Evolutionary conservation across 1,140 invertebrate genomes (phyloP).

Genomic region (Cardiocondyla obscurior): DNA sequence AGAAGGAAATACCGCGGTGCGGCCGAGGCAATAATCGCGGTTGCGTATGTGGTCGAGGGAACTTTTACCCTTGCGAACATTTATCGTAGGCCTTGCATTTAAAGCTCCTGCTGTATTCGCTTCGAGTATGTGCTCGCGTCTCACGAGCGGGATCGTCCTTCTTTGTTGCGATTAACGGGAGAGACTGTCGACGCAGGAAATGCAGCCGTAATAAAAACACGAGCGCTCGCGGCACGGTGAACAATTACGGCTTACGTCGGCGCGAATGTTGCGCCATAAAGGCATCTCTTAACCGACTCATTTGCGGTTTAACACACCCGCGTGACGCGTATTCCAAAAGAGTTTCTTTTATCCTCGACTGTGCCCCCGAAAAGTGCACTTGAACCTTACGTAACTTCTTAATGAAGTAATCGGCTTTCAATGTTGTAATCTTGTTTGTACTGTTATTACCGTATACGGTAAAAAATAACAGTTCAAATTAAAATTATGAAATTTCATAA

Average conservation of each 20-base stretch:
- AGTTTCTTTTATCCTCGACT: neutral
- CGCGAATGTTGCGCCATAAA: constrained; percentile 3
- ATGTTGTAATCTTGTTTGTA: neutral
- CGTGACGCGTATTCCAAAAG: neutral
- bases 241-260: constrained; percentile 12
- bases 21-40: neutral
- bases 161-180: neutral
- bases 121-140: neutral
- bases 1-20: constrained; percentile 12
- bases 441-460: neutral
- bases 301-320: neutral
- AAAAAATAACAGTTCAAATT: no score
- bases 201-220: constrained; percentile 24
- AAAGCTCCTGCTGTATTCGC: neutral
- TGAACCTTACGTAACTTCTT: neutral
- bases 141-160: neutral
- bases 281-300: neutral
- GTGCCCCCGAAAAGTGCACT: no score
- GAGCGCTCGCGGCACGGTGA: neutral
- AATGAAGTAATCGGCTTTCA: neutral
- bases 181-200: constrained; percentile 13
- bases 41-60: neutral
- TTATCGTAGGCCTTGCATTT: neutral
- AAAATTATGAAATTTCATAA: no score
- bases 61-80: neutral